Base-by-base conservation (phyloP, 2,113 vertebrate species). In the Syngnathoides biaculeatus region DNA sequence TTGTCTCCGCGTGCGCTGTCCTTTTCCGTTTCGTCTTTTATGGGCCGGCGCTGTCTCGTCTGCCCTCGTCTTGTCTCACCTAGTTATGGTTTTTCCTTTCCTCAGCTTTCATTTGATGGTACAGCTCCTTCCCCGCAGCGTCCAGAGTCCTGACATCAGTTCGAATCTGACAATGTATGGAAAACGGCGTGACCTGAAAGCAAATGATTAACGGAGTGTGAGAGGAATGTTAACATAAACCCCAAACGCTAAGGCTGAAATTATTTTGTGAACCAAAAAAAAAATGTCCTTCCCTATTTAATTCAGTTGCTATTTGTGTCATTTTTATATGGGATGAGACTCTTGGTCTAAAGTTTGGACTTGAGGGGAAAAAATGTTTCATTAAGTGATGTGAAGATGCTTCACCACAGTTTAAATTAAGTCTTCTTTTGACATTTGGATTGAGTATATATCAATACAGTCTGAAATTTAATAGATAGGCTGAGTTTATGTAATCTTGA, bases 101-200 rank as follows among this genome's bases (percentile, higher is more conserved):
- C 35, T 69, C 47, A 39, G 65, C 76, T 85, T 84, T 88, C 55
- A 88, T 86, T 68, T 77, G 74, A 81, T 71, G 45, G 81, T 79
- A 86, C 88, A 86, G 84, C 77, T 79, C 64, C 67, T 70, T 69
- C 79, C 86, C 77, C 8, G 66, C 67, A 82, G 85, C 79, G 59
- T 74, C 61, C 8, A 59, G 61, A 73, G 59, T 74, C 61, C 8
- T 59, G 64, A 73, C 82, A 84, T 86, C 86, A 84, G 63, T 77
- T 88, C 56, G 69, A 69, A 85, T 88, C 68, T 73, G 71, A 77
- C 71, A 47, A 57, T 59, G 67, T 72, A 63, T 59, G 22, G 30
- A 73, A 84, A 85, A 84, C 58, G 57, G 78, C 71, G 68, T 9
- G 30, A 71, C 72, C 60, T 79, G 40, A 65, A 71, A 80, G 77